Evolutionary conservation across 1,140 invertebrate genomes (phyloP).

Genomic region (Eriosoma lanigerum): DNA sequence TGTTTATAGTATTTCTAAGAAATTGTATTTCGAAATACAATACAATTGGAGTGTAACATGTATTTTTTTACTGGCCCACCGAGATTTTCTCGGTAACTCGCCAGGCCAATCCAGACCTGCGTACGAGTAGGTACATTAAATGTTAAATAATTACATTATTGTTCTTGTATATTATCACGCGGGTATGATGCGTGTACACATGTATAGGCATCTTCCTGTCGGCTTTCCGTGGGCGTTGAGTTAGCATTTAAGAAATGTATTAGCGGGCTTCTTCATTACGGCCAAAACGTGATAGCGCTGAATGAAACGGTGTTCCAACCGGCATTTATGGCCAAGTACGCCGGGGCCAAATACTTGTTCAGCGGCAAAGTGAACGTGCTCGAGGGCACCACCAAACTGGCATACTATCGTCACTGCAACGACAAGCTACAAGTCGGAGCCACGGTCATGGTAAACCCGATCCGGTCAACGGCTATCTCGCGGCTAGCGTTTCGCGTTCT

Average conservation of each 20-base stretch:
- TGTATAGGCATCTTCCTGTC: not conserved
- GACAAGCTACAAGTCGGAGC: not conserved
- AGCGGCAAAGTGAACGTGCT: not conserved
- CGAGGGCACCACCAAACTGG: not conserved
- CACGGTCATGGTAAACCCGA: not conserved
- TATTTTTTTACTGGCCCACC: too few species aligned
- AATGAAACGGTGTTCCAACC: not conserved
- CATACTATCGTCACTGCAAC: not conserved
- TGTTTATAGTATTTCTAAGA: too few species aligned
- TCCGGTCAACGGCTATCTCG: not conserved
- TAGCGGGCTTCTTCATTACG: not conserved
- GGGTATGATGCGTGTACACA: not conserved
- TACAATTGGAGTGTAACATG: too few species aligned
- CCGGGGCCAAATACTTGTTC: not conserved
- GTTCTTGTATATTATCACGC: too few species aligned
- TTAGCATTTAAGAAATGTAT: not conserved
- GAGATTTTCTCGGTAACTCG: too few species aligned
- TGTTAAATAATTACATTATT: too few species aligned
- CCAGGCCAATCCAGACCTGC: too few species aligned
- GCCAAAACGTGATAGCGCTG: too few species aligned
- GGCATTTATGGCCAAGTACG: not conserved
- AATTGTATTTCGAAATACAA: too few species aligned
- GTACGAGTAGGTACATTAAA: too few species aligned
- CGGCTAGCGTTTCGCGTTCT: not conserved
- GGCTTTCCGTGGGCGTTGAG: not conserved